Conservation (phyloP, 2,797 vertebrate genomes). For the Dendrocincla tyrannina region DNA sequence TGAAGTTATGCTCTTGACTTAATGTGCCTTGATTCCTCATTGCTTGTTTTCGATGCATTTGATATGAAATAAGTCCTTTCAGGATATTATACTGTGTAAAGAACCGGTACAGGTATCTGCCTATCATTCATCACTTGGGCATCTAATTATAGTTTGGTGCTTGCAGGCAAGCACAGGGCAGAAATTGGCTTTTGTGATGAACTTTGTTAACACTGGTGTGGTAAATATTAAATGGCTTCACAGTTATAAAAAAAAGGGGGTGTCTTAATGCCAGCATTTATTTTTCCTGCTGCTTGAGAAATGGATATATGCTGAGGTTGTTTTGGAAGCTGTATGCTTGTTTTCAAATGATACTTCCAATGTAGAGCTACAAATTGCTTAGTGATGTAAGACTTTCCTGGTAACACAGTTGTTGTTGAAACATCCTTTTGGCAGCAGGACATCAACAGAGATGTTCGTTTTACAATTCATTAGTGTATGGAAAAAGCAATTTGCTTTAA, state of each 20-base stretch:
- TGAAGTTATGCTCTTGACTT: not conserved
- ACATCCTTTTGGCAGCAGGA: constrained; percentile 43
- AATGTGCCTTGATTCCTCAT: not conserved
- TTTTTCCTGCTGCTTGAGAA: not conserved
- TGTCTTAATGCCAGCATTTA: not conserved
- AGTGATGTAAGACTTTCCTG: constrained; percentile 6
- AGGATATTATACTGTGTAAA: not conserved
- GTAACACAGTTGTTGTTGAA: constrained; percentile 33
- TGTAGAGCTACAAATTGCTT: not conserved
- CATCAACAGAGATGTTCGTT: not conserved
- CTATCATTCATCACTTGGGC: not conserved
- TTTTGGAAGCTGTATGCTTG: not conserved
- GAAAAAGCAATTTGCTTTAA: not conserved
- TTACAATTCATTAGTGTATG: not conserved
- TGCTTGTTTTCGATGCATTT: not conserved
- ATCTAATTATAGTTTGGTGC: not conserved
- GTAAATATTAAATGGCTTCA: not conserved
- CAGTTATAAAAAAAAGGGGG: not conserved
- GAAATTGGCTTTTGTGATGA: not conserved
- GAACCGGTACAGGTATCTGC: not conserved
- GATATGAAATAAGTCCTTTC: not conserved
- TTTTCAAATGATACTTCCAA: not conserved
- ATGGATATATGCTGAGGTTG: not conserved
- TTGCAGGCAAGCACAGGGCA: not conserved
- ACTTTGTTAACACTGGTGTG: not conserved